A percentile compares a stretch with the other conserved stretches of the same genome.
phyloP scores from a whole-genome alignment of 2,888 invertebrate genomes.

The Synergus itoensis region DNA sequence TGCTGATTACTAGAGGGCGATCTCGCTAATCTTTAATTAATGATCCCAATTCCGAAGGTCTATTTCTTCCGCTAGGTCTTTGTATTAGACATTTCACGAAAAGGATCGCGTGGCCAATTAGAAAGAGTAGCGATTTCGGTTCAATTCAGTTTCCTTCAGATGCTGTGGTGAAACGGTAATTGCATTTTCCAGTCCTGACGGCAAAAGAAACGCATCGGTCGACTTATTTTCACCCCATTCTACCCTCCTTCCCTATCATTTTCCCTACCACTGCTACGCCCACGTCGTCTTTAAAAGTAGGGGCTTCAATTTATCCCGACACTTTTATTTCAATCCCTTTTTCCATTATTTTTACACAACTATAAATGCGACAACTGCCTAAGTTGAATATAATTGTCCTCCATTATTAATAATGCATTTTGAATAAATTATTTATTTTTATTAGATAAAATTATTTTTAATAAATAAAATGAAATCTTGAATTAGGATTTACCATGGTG shows the following conservation, averaged over 20 bases:
- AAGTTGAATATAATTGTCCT: too few species aligned
- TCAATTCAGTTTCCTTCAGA: constrained; percentile 37
- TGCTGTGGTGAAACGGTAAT: constrained; percentile 35
- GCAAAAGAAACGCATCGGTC: constrained; percentile 29
- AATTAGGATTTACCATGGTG: constrained; percentile 13
- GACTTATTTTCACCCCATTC: constrained; percentile 35
- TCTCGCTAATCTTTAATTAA: constrained; percentile 18
- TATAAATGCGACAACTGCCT: too few species aligned
- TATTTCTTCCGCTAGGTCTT: constrained; percentile 1
- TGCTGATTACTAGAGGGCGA: neutral
- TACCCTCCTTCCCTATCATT: constrained; percentile 38
- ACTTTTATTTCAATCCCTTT: constrained; percentile 45
- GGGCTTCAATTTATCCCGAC: constrained; percentile 22
- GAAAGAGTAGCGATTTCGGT: constrained; percentile 49
- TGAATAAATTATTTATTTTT: too few species aligned
- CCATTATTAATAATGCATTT: too few species aligned
- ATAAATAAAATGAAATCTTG: neutral
- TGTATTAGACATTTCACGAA: constrained; percentile 28
- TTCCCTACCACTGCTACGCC: constrained; percentile 25
- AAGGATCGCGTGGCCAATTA: constrained; percentile 55
- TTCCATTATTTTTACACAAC: neutral
- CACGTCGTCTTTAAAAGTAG: constrained; percentile 42
- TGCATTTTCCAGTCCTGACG: constrained; percentile 46
- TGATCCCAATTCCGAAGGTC: neutral
- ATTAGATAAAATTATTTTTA: neutral